Percentiles rank a stretch among this genome's conserved stretches.
phyloP scores from a whole-genome alignment of 2,888 invertebrate genomes.

The Synanthedon formicaeformis region DNA sequence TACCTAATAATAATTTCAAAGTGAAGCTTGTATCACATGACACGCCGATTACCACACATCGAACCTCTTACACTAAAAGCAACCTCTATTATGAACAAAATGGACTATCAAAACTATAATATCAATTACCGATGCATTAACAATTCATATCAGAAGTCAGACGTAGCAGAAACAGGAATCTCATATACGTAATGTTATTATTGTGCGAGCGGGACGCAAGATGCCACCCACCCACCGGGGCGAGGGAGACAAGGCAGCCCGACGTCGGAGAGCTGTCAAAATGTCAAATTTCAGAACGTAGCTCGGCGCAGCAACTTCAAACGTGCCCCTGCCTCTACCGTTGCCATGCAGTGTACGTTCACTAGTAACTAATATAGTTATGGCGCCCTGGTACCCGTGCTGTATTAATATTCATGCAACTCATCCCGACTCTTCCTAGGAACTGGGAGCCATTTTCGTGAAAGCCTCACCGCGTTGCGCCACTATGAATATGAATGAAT shows the following conservation, averaged over 20 bases:
- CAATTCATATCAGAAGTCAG: slow-evolving; percentile 68
- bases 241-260: slow-evolving; percentile 46
- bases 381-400: slow-evolving; percentile 47
- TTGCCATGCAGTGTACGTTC: slow-evolving; percentile 47
- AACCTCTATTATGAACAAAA: slow-evolving; percentile 42
- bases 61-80: slow-evolving; percentile 38
- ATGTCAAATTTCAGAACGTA: slow-evolving; percentile 71
- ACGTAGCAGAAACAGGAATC: slow-evolving; percentile 65
- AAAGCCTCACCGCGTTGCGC: slow-evolving; percentile 50
- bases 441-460: slow-evolving; percentile 56
- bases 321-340: slow-evolving; percentile 65
- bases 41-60: slow-evolving; percentile 11
- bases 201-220: slow-evolving; percentile 23
- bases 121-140: slow-evolving; percentile 70
- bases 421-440: slow-evolving; percentile 53
- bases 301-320: slow-evolving; percentile 60
- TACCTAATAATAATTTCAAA: slow-evolving; percentile 17
- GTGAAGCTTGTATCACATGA: slow-evolving; percentile 32
- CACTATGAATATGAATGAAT: slow-evolving; percentile 67
- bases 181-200: slow-evolving; percentile 60
- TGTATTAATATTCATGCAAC: slow-evolving; percentile 69
- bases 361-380: slow-evolving; percentile 60
- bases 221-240: slow-evolving; percentile 20
- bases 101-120: slow-evolving; percentile 65
- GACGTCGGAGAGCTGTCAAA: slow-evolving; percentile 71